Evolutionary conservation across 2,888 invertebrate species (phyloP), one percentile per base, ranked within the genome.

Genomic region (Nowickia ferox): DNA sequence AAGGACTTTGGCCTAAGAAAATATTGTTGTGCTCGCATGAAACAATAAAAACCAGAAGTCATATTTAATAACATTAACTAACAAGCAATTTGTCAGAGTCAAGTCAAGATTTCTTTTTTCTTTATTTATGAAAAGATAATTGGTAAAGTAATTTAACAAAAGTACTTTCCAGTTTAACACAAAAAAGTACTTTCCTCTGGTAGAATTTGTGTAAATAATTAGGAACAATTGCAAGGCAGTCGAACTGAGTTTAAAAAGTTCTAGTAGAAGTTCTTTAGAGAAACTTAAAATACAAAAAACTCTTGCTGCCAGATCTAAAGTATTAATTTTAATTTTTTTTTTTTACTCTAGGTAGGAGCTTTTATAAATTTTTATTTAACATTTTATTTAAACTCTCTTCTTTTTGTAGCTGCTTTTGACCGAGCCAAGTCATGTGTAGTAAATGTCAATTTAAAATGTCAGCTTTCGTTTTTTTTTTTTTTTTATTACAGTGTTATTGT

Each of bases 401-500:
- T 38, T n/a, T 42, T 22, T 55, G 17, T n/a, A 5, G 10, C 11
- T 17, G 0, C 9, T 17, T 38, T 13, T 66, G 22, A 30, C 10
- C 17, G 19, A 57, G 15, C 2, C 46, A 40, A 57, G 57, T 40
- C 48, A 40, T 48, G 19, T 63, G 42, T 59, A 71, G 42, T 57
- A 51, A 75, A 65, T 71, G 79, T 66, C 75, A 80, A 66, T 71
- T 71, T 76, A 65, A 71, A 76, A 13, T 80, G 65, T 76, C 65
- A 15, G 19, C 55, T 68, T 82, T 68, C 48, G 15, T n/a, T 22
- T 59, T 46, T 48, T 88, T 87, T 87, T 89, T 88, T 87, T n/a
- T 55, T 75, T 75, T 51, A 8, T 51, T 42, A 9, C 9, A 10
- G 1, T 13, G 19, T 69, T 59, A 42, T 51, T 68, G 8, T 48